Evolutionary conservation across 2,797 vertebrate species (phyloP).

Genomic region (Eidolon dupreanum): DNA sequence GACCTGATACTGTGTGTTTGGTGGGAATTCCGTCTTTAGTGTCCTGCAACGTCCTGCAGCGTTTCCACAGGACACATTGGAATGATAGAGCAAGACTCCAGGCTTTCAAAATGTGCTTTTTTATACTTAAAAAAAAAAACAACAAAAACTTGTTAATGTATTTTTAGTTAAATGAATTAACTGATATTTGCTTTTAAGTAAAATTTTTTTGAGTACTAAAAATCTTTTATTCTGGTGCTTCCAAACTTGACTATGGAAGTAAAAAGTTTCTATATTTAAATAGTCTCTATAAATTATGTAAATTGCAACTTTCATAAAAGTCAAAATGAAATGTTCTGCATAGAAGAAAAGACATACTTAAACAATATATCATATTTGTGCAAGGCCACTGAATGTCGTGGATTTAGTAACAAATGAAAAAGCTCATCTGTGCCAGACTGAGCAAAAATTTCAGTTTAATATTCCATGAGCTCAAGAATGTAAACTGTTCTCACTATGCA

Average conservation of each 20-base stretch:
- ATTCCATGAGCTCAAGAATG: constrained; percentile 65
- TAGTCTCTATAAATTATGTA: constrained; percentile 18
- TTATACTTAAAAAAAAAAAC: background rate
- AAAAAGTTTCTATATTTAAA: constrained; percentile 28
- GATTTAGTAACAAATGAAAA: constrained; percentile 57
- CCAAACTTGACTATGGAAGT: constrained; percentile 27
- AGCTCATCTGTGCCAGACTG: constrained; percentile 20
- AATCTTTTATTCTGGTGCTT: background rate
- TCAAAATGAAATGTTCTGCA: constrained; percentile 44
- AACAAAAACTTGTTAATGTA: background rate
- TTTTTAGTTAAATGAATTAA: constrained; percentile 44
- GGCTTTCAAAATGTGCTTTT: background rate
- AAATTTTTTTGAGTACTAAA: background rate
- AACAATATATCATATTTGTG: constrained; percentile 20
- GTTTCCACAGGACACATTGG: background rate
- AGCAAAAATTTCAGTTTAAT: constrained; percentile 50
- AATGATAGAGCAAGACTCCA: background rate
- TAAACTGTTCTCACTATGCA: constrained; percentile 76
- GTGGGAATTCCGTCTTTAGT: background rate
- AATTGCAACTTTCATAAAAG: constrained; percentile 44
- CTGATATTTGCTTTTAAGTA: constrained; percentile 71
- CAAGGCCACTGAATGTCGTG: constrained; percentile 24
- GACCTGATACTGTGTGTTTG: background rate
- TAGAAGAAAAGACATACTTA: constrained; percentile 53
- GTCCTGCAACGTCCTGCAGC: accelerated